A percentile compares a stretch with the other conserved stretches of the same genome.
Conservation (phyloP, 2,797 vertebrate genomes). For the Hephaestus fuliginosus region DNA sequence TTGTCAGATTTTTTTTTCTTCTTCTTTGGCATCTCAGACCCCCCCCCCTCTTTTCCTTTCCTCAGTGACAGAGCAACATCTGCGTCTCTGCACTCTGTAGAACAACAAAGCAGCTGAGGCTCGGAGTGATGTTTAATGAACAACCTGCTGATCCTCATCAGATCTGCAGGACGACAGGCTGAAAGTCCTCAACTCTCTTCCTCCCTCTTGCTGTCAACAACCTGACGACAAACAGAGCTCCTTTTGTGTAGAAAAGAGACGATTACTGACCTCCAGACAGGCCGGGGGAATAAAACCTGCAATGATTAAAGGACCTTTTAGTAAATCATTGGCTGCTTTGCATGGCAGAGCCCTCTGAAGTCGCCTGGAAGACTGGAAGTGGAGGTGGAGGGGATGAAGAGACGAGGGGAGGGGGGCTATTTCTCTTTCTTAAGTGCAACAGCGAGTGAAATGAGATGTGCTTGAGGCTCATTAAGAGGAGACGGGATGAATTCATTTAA, state of each 20-base stretch:
- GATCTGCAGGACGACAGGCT: conserved; percentile 42
- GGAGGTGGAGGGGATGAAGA: conserved; percentile 54
- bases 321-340: conserved; percentile 78
- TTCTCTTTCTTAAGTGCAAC: conserved; percentile 64
- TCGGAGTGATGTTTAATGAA: conserved; percentile 49
- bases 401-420: conserved; percentile 7
- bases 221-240: conserved; percentile 56
- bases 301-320: conserved; percentile 75
- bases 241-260: conserved; percentile 57
- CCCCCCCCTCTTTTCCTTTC: neutral
- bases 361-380: conserved; percentile 60
- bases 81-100: conserved; percentile 8
- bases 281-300: conserved; percentile 58
- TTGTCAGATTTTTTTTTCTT: neutral
- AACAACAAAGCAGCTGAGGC: conserved; percentile 29
- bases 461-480: conserved; percentile 66
- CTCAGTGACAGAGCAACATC: conserved; percentile 52
- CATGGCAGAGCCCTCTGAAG: conserved; percentile 67
- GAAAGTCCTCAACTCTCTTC: conserved; percentile 33
- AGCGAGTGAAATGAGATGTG: conserved; percentile 73
- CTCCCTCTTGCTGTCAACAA: conserved; percentile 53
- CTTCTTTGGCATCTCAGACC: conserved; percentile 10
- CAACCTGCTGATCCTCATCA: conserved; percentile 57
- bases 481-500: conserved; percentile 55
- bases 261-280: conserved; percentile 67